A percentile compares a stretch with the other conserved stretches of the same genome.
phyloP scores from a whole-genome alignment of 2,797 vertebrate genomes.

The Alosa sapidissima region DNA sequence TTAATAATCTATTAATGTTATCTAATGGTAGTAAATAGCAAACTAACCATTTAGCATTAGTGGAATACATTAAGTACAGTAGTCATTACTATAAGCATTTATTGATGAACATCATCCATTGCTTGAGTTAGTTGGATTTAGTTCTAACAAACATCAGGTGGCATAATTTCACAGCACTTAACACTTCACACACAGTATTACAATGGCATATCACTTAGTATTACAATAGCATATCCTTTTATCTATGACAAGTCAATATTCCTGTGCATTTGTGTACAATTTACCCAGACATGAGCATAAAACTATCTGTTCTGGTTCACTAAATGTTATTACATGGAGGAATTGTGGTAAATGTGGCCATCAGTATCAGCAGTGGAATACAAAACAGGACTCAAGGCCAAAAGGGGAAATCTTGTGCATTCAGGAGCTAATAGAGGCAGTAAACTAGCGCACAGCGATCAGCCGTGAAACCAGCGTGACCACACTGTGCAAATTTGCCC shows the following conservation, averaged over 20 bases:
- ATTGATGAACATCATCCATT: neutral
- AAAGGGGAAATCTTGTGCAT: neutral
- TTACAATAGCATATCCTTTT: neutral
- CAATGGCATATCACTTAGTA: neutral
- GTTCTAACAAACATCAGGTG: neutral
- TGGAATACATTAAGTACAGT: too few species aligned
- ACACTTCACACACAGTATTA: neutral
- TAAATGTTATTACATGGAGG: neutral
- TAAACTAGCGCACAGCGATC: neutral
- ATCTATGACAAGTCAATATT: neutral
- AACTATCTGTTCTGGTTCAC: neutral
- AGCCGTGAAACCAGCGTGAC: slow-evolving; percentile 24
- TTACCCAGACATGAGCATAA: neutral
- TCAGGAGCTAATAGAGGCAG: neutral
- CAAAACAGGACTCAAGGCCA: neutral
- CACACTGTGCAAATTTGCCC: slow-evolving; percentile 12
- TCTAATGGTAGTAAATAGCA: too few species aligned
- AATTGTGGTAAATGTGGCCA: neutral
- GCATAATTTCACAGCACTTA: neutral
- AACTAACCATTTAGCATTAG: too few species aligned
- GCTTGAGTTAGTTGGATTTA: neutral
- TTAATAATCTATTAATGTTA: too few species aligned
- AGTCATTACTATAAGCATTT: too few species aligned
- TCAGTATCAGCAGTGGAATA: neutral
- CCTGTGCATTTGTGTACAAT: neutral